Percentiles rank a stretch among this genome's conserved stretches.
Evolutionary conservation across 2,888 invertebrate species (phyloP).

Genomic region (Pemphredon lugubris): DNA sequence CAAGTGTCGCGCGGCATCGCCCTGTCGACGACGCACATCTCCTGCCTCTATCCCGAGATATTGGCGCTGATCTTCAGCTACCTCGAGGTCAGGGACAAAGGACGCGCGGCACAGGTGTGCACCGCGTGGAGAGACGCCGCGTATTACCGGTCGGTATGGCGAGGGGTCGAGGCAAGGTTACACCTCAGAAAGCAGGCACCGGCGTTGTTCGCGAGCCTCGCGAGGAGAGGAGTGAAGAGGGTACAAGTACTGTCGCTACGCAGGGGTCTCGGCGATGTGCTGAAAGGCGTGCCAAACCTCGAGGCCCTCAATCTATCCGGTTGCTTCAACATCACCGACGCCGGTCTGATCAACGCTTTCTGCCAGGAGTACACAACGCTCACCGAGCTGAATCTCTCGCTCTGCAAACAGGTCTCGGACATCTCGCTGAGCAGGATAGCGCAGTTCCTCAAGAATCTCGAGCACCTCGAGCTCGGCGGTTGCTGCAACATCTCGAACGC

Average conservation of each 20-base stretch:
- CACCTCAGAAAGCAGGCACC: conserved; percentile 92
- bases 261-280: conserved; percentile 91
- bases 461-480: conserved; percentile 94
- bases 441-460: conserved; percentile 91
- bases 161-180: conserved; percentile 94
- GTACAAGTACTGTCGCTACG: conserved; percentile 94
- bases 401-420: conserved; percentile 98
- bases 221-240: conserved; percentile 92
- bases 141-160: conserved; percentile 96
- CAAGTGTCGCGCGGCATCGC: conserved; percentile 38
- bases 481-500: conserved; percentile 95
- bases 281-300: conserved; percentile 91
- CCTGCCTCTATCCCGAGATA: conserved; percentile 95
- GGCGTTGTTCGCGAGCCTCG: conserved; percentile 92
- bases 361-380: conserved; percentile 89
- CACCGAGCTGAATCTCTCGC: conserved; percentile 91
- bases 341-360: conserved; percentile 91
- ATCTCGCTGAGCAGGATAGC: conserved; percentile 92
- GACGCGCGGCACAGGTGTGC: conserved; percentile 94
- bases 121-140: conserved; percentile 95
- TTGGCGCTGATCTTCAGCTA: conserved; percentile 95
- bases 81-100: conserved; percentile 93
- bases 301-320: conserved; percentile 95
- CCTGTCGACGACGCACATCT: conserved; percentile 85
- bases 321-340: conserved; percentile 95